phyloP scores from a whole-genome alignment of 2,113 vertebrate genomes.

The Ptyas mucosa region DNA sequence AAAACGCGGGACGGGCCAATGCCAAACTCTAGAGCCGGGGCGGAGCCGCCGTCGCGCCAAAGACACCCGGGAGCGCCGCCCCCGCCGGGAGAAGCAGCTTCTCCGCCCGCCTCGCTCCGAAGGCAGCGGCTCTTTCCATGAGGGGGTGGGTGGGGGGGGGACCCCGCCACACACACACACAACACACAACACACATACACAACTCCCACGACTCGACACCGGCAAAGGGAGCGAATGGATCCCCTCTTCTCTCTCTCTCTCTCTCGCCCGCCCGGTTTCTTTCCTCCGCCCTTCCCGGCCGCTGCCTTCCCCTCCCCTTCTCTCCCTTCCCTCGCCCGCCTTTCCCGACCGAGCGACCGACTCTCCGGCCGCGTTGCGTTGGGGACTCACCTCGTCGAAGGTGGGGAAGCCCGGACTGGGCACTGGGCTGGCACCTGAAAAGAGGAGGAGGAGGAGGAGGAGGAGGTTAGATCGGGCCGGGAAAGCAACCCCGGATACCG shows the following conservation, averaged over 20 bases:
- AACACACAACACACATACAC: too few species aligned
- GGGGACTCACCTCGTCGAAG: constrained; percentile 5
- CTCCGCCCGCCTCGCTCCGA: neutral
- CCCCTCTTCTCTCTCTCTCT: neutral
- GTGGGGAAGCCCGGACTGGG: neutral
- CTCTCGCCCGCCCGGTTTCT: neutral
- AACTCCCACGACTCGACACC: too few species aligned
- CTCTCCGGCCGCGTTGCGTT: too few species aligned
- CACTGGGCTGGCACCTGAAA: constrained; percentile 12
- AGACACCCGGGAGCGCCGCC: neutral
- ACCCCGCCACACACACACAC: too few species aligned
- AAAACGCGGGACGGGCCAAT: neutral
- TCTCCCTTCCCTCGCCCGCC: too few species aligned
- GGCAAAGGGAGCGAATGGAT: neutral
- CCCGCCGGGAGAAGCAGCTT: neutral
- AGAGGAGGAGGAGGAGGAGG: neutral
- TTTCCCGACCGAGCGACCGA: too few species aligned
- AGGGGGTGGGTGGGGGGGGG: too few species aligned
- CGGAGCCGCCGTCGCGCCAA: constrained; percentile 19
- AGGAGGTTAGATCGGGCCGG: neutral
- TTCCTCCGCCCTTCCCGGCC: neutral
- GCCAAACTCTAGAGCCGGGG: neutral
- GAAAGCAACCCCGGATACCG: fast-evolving
- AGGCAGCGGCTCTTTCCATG: too few species aligned
- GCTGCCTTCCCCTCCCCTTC: too few species aligned